Base-by-base conservation (phyloP, 2,888 invertebrate species). In the Lathronympha strigana region DNA sequence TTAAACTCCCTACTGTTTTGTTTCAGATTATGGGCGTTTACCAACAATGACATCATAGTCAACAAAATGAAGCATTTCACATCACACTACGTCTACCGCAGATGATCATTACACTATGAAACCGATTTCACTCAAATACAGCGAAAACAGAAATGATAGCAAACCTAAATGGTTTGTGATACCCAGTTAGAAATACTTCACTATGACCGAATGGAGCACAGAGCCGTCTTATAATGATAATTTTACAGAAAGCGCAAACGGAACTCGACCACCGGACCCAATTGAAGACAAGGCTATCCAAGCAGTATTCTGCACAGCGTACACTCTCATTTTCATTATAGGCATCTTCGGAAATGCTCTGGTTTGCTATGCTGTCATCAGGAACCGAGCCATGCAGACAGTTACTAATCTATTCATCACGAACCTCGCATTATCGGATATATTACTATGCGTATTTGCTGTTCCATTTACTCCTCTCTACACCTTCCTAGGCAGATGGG, bases 341-440 rank as follows among this genome's bases (percentile, higher is more conserved):
- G 98, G 98, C 2, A 90, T 97, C 33, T 95, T 95, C 75, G 97
- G 97, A 1, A 97, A 97, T 79, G 94, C 94, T n/a, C 88, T 98
- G 61, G 97, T 98, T 57, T 96, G 97, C 76, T 97, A 95, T 83
- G 97, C 97, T 8, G 97, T 98, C 11, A 94, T 95, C 67, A 93
- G 96, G 51, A 97, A 97, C 84, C 94, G 95, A 76, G 94, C 95
- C 68, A 98, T 98, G 97, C 97, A 97, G 88, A 97, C 97, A 0
- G 97, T 98, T 71, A 98, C 98, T 69, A 98, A 98, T 88, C 93
- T 97, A 68, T 98, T 98, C 91, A 98, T 98, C 87, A 96, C 96
- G 75, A 98, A 98, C 87, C 92, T 98, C 72, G 98, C 98, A 25
- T 90, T 97, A 70, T 96, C 97, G 49, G 98, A 98, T 84, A 95